phyloP scores from a whole-genome alignment of 2,113 vertebrate species.

The Colaptes auratus region DNA sequence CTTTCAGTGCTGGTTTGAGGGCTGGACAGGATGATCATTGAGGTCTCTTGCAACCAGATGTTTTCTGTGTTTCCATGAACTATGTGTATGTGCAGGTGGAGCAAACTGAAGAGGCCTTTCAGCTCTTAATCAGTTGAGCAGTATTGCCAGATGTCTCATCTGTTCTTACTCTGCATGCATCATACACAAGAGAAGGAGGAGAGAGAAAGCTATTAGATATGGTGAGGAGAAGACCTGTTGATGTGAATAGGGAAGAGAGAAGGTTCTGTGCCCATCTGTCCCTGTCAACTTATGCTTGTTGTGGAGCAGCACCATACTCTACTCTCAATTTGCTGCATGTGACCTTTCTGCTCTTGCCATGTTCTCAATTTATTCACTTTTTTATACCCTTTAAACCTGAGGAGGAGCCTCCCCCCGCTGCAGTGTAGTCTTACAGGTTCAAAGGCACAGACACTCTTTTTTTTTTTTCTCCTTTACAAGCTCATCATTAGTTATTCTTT shows the following conservation, averaged over 20 bases:
- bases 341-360: neutral
- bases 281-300: neutral
- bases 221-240: neutral
- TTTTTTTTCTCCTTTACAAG: neutral
- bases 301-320: neutral
- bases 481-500: neutral
- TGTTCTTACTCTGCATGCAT: fast-evolving
- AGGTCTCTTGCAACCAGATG: too few species aligned
- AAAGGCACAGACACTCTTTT: neutral
- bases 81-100: neutral
- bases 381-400: neutral
- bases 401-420: neutral
- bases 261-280: neutral
- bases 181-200: neutral
- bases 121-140: neutral
- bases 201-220: neutral
- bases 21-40: too few species aligned
- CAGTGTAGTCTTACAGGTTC: neutral
- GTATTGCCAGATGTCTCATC: neutral
- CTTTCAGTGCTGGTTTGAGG: too few species aligned
- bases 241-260: neutral
- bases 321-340: neutral
- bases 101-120: neutral
- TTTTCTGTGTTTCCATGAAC: neutral
- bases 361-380: neutral